Conservation (phyloP, 37 sponge, comb jelly and placozoan genomes). For the Ianthella basta region DNA sequence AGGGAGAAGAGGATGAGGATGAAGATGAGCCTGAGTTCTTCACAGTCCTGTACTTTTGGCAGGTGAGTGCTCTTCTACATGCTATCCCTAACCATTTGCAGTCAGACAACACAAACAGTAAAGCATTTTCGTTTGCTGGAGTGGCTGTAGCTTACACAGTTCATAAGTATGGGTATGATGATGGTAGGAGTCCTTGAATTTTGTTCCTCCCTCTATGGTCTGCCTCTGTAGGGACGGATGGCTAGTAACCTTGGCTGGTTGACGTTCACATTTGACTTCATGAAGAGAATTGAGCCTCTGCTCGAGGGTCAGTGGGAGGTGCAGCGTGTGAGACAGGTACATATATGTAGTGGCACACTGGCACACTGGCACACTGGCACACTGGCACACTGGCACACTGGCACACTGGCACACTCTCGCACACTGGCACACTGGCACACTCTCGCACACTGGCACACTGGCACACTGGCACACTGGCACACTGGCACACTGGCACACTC, state of each 20-base stretch:
- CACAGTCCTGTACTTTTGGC: constrained; percentile 97
- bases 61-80: constrained; percentile 46
- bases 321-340: constrained; percentile 61
- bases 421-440: too few relatives aligned
- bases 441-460: too few relatives aligned
- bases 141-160: too few relatives aligned
- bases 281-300: constrained; percentile 75
- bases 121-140: too few relatives aligned
- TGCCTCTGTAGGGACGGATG: constrained; percentile 53
- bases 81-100: too few relatives aligned
- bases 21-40: constrained; percentile 81
- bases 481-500: too few relatives aligned
- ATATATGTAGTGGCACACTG: background rate
- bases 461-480: too few relatives aligned
- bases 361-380: background rate
- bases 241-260: constrained; percentile 96
- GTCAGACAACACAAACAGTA: too few relatives aligned
- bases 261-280: constrained; percentile 87
- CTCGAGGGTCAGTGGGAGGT: constrained; percentile 68
- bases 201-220: too few relatives aligned
- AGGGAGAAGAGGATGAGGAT: constrained; percentile 61
- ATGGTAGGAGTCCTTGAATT: too few relatives aligned
- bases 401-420: too few relatives aligned
- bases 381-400: background rate
- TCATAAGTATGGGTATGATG: too few relatives aligned